These are phyloP conservation scores for Eretmochelys imbricata DNA, from an alignment of 2,113 vertebrate species.

Conservation along the genomic window DNA sequence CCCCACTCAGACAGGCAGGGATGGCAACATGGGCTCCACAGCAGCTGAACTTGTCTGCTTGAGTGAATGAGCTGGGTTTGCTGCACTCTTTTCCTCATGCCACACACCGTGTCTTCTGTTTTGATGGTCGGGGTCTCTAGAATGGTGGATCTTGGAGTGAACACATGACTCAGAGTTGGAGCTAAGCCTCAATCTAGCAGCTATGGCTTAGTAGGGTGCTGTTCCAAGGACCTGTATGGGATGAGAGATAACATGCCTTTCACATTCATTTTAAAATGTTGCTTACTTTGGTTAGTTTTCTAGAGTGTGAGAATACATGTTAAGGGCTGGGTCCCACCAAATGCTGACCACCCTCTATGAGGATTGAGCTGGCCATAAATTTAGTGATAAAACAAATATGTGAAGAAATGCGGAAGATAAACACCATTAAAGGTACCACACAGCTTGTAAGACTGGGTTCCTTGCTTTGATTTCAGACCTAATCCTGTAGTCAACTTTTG, in stretches of 20 bases:
- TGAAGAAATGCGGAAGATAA: not conserved
- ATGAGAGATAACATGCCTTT: not conserved
- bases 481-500: not conserved
- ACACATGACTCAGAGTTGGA: not conserved
- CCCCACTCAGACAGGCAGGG: not conserved
- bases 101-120: not conserved
- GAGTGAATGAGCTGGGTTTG: not conserved
- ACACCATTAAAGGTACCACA: not conserved
- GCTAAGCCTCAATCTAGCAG: not conserved
- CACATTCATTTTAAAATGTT: not conserved
- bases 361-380: not conserved
- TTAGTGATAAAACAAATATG: not conserved
- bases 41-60: not conserved
- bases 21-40: not conserved
- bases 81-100: rapidly evolving
- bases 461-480: not conserved
- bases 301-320: not conserved
- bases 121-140: not conserved
- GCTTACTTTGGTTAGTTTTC: not conserved
- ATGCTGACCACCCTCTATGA: not conserved
- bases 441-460: not conserved
- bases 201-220: not conserved
- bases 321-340: not conserved
- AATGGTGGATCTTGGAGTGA: not conserved
- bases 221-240: not conserved